A percentile compares a stretch with the other conserved stretches of the same genome.
Evolutionary conservation across 2,888 invertebrate genomes (phyloP).

Genomic region (Acanthoscelides obtectus): DNA sequence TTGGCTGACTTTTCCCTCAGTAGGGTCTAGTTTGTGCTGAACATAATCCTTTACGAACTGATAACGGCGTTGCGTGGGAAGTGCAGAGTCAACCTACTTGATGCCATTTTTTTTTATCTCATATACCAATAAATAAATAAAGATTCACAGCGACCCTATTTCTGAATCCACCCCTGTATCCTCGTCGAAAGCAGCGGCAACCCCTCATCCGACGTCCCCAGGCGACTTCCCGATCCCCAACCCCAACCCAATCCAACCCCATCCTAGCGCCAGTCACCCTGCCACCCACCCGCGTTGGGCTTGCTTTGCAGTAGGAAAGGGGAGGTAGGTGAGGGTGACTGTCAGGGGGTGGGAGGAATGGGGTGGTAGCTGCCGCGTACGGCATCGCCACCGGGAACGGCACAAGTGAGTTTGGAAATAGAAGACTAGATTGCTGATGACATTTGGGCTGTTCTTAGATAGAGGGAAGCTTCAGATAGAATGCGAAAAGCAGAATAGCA

Average conservation of each 20-base stretch:
- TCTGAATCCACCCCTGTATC: not conserved
- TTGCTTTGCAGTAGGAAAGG: constrained; percentile 2
- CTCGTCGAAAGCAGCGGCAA: not conserved
- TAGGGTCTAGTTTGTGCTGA: too few species aligned
- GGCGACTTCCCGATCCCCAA: constrained; percentile 1
- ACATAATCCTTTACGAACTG: too few species aligned
- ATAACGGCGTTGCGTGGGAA: too few species aligned
- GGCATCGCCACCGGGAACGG: not conserved
- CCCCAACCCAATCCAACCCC: constrained; percentile 8
- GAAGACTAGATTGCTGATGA: not conserved
- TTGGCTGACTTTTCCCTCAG: too few species aligned
- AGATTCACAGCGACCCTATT: too few species aligned
- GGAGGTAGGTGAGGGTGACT: constrained; percentile 21
- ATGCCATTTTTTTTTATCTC: too few species aligned
- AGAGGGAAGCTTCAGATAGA: too few species aligned
- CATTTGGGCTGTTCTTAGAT: too few species aligned
- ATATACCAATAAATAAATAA: too few species aligned
- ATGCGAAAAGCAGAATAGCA: too few species aligned
- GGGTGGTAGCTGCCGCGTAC: constrained; percentile 13
- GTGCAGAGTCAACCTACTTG: too few species aligned
- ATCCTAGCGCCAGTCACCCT: constrained; percentile 4
- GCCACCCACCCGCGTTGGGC: constrained; percentile 4
- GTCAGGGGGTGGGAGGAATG: constrained; percentile 28
- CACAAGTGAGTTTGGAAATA: too few species aligned
- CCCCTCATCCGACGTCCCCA: not conserved